A percentile compares a stretch with the other conserved stretches of the same genome.
These are phyloP conservation scores for Oreocharis arfaki DNA, from an alignment of 2,113 vertebrate species.

Conservation along the genomic window DNA sequence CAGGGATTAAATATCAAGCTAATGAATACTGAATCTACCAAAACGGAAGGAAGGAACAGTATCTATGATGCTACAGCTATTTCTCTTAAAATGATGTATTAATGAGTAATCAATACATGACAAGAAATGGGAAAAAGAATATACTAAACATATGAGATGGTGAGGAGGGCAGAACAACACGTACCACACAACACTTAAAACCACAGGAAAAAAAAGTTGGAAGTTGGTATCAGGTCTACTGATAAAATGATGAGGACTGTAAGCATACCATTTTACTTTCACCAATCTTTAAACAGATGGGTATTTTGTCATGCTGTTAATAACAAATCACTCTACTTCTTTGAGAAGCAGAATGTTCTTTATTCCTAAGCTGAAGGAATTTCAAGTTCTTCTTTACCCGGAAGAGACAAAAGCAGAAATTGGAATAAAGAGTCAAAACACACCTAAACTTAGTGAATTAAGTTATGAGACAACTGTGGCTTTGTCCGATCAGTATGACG, in stretches of 20 bases:
- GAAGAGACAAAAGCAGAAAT: background rate
- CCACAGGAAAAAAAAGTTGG: background rate
- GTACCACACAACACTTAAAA: background rate
- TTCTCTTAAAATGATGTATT: background rate
- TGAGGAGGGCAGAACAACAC: background rate
- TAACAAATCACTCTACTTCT: background rate
- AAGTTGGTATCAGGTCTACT: background rate
- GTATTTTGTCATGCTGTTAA: background rate
- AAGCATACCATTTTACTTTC: slow-evolving; percentile 49
- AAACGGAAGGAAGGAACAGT: background rate
- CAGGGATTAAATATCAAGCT: background rate
- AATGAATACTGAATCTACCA: background rate
- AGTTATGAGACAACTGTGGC: background rate
- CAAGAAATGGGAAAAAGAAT: background rate
- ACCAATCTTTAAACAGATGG: slow-evolving; percentile 12
- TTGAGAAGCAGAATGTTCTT: slow-evolving; percentile 17
- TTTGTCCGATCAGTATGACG: background rate
- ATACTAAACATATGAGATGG: background rate
- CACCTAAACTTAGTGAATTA: background rate
- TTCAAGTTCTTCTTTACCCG: background rate
- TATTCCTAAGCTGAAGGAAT: slow-evolving; percentile 40
- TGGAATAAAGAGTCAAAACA: background rate
- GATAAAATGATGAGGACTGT: background rate
- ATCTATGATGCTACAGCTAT: background rate
- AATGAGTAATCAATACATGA: background rate